Evolutionary conservation across 2,888 invertebrate genomes (phyloP), one percentile per base, ranked within the genome.

Genomic region (Suillia variegata): DNA sequence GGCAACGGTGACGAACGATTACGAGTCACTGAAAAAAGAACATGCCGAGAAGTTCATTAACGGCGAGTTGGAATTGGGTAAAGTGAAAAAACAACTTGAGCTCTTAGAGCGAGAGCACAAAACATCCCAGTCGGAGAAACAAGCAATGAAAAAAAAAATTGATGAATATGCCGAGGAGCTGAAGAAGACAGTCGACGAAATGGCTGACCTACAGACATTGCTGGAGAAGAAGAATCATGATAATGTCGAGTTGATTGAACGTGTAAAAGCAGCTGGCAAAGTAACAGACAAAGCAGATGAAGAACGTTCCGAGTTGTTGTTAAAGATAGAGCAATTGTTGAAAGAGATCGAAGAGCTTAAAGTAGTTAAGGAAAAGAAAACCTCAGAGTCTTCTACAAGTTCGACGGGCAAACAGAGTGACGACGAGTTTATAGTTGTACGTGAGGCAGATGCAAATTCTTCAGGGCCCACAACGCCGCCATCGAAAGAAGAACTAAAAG

Each of bases 1-100:
- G 52, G 83, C 83, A 65, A 73, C 81, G 1, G 69, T 86, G 1
- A 84, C 83, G 67, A 79, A 82, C 51, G 84, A 86, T 62, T 67
- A 73, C 67, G 71, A 71, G 54, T 24, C 62, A 0, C 56, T 74
- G 17, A 71, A 75, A 59, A 62, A 68, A 31, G 60, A 68, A 17
- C 70, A 77, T 60, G 65, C 71, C 1, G 70, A 70, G 6, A 72
- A 74, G 22, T 68, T 76, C 49, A 68, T 73, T 5, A 70, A 61
- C 26, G 69, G 70, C n/a, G 75, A 79, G 54, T 54, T 73, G 57
- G 71, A 74, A 31, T 61, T 71, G 52, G 75, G 68, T 2, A 59
- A 68, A 1, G 55, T 76, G 49, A 70, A 72, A 50, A 69, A 70
- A 6, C 73, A 73, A 31, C 52, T 63, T 21, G 69, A 73, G n/a